Base-by-base conservation (phyloP, 2,888 invertebrate species). In the Drosophila monieri region DNA sequence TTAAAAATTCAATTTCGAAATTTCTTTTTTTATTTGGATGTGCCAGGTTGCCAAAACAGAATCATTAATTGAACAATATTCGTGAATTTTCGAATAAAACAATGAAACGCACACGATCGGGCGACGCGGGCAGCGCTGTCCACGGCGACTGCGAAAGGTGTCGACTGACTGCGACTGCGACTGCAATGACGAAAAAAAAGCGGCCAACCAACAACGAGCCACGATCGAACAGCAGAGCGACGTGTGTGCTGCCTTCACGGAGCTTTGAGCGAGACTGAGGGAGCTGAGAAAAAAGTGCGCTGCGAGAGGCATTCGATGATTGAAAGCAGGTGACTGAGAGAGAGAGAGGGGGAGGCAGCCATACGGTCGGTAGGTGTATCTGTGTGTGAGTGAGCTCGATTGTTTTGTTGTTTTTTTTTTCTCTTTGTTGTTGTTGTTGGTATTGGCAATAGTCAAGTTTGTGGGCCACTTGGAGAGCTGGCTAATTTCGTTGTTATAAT, bases 201-300 rank as follows among this genome's bases (percentile, higher is more conserved):
- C 18, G 18, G 18, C 18, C 18, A 18, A 18, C 18, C 18, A 18
- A 18, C 18, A 18, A 18, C 18, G 18, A 21, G 39, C 39, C 46
- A 41, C 35, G 37, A 15, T 39, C 58, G 46, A 3, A 18, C 18
- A 46, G 54, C 53, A 68, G 57, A 74, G 64, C 57, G 49, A 60
- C 55, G 48, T 73, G 79, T 77, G 75, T 75, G 78, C 62, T 77
- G 58, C 72, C 78, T 67, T 80, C 69, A 83, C 78, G 84, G 65
- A 85, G 86, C 84, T 83, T 84, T 55, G 72, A 74, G 80, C 73
- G 77, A 83, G 85, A 85, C 76, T 85, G 73, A 76, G 74, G 60
- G 44, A 9, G 27, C 9, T 27, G 27, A 27, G 27, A 27, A 27
- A 52, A 46, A 47, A 58, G 64, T 65, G 23, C 53, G 56, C 55